These are phyloP conservation scores for Polyommatus icarus DNA, from an alignment of 2,888 invertebrate species.

Conservation along the genomic window DNA sequence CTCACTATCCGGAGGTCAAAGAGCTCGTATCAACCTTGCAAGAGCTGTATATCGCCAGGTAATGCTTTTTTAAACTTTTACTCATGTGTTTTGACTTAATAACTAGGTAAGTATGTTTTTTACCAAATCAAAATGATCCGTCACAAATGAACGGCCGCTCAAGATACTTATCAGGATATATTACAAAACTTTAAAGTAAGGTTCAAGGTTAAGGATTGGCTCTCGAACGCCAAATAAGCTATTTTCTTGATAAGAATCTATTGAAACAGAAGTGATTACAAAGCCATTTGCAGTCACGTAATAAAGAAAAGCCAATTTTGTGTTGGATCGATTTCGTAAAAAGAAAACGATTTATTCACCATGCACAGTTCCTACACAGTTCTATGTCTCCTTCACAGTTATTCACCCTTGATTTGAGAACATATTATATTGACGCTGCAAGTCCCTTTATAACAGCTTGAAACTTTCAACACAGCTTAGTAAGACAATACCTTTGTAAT, in stretches of 20 bases:
- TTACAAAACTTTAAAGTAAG: not conserved
- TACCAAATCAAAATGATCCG: no score
- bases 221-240: not conserved
- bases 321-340: not conserved
- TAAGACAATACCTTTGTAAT: no score
- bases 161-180: not conserved
- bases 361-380: no score
- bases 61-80: not conserved
- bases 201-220: not conserved
- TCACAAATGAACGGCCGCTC: not conserved
- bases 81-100: not conserved
- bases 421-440: no score
- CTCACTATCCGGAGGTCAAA: constrained; percentile 90
- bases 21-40: constrained; percentile 86
- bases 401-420: not conserved
- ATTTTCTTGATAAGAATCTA: not conserved
- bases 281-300: not conserved
- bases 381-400: not conserved
- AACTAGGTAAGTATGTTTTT: no score
- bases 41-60: constrained; percentile 85
- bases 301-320: not conserved
- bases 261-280: constrained; percentile 3
- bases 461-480: no score
- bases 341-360: not conserved
- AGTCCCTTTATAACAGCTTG: no score